These are phyloP conservation scores for Machaerirhynchus nigripectus DNA, from an alignment of 2,113 vertebrate genomes.

Conservation along the genomic window DNA sequence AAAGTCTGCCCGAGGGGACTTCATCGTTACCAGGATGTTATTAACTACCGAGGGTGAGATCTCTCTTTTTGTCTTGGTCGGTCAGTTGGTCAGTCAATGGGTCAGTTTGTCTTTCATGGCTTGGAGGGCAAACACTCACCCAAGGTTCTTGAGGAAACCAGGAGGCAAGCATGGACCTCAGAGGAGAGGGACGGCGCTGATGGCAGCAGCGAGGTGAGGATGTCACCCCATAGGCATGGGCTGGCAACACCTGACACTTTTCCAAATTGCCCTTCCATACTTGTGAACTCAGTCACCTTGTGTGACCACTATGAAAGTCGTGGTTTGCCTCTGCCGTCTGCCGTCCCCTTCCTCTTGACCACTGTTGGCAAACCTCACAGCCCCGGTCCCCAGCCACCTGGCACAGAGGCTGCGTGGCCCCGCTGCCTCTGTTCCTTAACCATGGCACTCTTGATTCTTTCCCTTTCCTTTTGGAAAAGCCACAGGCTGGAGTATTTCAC, in stretches of 20 bases:
- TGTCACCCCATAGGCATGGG: background rate
- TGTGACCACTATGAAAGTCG: background rate
- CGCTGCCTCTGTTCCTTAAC: background rate
- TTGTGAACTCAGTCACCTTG: background rate
- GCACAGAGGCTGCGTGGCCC: background rate
- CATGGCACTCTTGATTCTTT: background rate
- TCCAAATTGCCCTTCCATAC: background rate
- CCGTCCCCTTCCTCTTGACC: background rate
- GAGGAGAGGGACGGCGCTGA: background rate
- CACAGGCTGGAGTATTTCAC: background rate
- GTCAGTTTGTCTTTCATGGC: background rate
- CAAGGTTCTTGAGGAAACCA: background rate
- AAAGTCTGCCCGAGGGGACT: constrained; percentile 58
- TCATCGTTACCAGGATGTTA: background rate
- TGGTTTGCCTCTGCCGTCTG: background rate
- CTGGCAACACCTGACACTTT: background rate
- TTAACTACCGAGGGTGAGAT: background rate
- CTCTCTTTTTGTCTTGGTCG: background rate
- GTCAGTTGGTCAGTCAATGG: background rate
- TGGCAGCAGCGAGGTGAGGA: background rate
- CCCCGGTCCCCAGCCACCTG: background rate
- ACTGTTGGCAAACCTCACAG: background rate
- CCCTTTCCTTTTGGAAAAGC: background rate
- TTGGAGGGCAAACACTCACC: background rate
- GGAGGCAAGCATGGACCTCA: background rate